Evolutionary conservation across 2,797 vertebrate species (phyloP), one percentile per base, ranked within the genome.

Genomic region (Cyprinella venusta): DNA sequence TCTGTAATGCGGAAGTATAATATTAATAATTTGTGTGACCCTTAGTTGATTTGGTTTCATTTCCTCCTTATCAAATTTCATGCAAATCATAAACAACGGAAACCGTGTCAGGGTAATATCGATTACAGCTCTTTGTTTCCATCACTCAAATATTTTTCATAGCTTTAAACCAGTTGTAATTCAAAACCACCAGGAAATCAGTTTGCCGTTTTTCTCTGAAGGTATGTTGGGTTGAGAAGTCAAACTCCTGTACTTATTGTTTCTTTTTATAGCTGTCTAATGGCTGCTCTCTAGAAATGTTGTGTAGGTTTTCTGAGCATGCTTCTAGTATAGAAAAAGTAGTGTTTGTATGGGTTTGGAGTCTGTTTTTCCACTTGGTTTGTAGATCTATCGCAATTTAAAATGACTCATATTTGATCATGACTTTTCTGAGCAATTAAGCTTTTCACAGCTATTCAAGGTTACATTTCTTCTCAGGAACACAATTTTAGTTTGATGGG

Each of bases 251-350:
- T 90, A 90, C 89, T 84, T 88, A 88, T 69, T 81, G 74, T 89
- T 90, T 91, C 88, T 92, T 93, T 94, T 89, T 92, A 89, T 90
- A 90, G 38, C 42, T 38, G 48, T 33, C 83, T 69, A 86, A 83
- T 84, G 88, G 74, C 84, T 71, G 79, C 84, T 76, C 64, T 82
- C 81, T 67, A 83, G 24, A 71, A 56, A 78, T 78, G 48, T 69
- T 67, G 84, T 75, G 83, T 86, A 81, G 64, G 72, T 79, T 84
- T 71, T 67, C 84, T 88, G 84, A 65, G 82, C 82, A 81, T 86
- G 68, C 30, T 52, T 30, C 54, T 69, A 56, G 48, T 42, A 30
- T 56, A 69, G 65, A 56, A 42, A 9, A 9, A 68, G 24, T n/a
- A 9, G 30, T 56, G 33, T 13, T 38, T 16, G 18, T 68, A 16